phyloP scores from a whole-genome alignment of 2,797 vertebrate genomes.

The Cuniculus paca region DNA sequence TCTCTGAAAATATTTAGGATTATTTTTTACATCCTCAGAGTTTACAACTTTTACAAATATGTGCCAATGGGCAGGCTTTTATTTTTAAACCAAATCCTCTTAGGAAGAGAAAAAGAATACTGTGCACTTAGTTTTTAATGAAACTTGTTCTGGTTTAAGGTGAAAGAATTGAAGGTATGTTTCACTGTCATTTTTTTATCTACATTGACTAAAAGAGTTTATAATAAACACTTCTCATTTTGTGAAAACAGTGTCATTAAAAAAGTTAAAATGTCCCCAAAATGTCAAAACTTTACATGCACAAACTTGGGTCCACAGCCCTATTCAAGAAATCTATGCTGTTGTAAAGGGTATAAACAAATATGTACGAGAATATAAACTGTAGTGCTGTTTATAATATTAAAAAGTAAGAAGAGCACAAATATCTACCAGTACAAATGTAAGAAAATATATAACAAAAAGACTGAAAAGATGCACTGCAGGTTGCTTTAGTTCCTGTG shows the following conservation, averaged over 20 bases:
- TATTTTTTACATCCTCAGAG: not conserved
- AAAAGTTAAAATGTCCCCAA: not conserved
- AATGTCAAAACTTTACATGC: not conserved
- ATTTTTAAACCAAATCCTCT: not conserved
- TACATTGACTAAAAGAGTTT: not conserved
- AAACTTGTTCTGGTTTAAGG: not conserved
- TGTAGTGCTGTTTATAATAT: not conserved
- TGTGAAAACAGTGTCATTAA: not conserved
- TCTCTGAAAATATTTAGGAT: conserved; percentile 6
- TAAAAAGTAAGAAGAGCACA: conserved; percentile 1
- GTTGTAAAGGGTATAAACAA: not conserved
- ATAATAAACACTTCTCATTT: conserved; percentile 6
- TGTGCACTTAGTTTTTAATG: not conserved
- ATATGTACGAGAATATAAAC: not conserved
- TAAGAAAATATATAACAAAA: not conserved
- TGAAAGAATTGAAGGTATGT: not conserved
- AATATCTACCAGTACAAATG: not conserved
- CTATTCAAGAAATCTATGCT: conserved; percentile 34
- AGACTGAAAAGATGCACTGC: not conserved
- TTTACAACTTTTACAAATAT: conserved; percentile 15
- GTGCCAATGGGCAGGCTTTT: not conserved
- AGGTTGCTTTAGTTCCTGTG: not conserved
- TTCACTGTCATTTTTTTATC: conserved; percentile 4
- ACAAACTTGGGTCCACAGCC: not conserved
- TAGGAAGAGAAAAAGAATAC: not conserved